Percentiles rank a stretch among this genome's conserved stretches.
These are phyloP conservation scores for Lepidurus couesii DNA, from an alignment of 1,140 invertebrate species.

Conservation along the genomic window DNA sequence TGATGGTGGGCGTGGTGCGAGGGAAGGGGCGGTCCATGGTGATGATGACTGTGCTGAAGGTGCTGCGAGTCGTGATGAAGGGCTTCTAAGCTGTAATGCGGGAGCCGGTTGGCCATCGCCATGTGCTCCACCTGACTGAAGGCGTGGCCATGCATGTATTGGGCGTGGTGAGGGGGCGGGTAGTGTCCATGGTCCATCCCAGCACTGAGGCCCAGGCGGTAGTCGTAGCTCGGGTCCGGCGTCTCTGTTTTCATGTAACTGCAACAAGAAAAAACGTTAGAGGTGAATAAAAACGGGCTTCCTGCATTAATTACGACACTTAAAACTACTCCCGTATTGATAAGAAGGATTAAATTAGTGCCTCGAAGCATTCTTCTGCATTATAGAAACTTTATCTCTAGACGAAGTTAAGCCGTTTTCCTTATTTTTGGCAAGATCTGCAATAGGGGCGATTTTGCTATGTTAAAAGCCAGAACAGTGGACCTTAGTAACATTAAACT, in stretches of 20 bases:
- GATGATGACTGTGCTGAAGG: background rate
- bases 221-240: slow-evolving; percentile 1
- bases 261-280: background rate
- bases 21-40: background rate
- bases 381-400: no score
- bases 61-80: background rate
- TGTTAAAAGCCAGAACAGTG: no score
- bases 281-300: no score
- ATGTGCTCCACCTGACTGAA: slow-evolving; percentile 7
- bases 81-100: background rate
- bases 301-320: no score
- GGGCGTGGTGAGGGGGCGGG: slow-evolving; percentile 19
- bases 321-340: no score
- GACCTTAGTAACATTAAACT: no score
- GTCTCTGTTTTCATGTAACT: slow-evolving; percentile 15
- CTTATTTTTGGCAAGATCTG: no score
- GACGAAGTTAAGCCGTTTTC: no score
- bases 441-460: no score
- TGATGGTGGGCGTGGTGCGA: background rate
- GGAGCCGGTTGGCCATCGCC: background rate
- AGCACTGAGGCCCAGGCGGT: background rate
- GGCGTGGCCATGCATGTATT: slow-evolving; percentile 11
- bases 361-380: no score
- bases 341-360: no score
- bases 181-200: slow-evolving; percentile 1